Evolutionary conservation across 2,888 invertebrate genomes (phyloP).

Genomic region (Habrosyne pyritoides): DNA sequence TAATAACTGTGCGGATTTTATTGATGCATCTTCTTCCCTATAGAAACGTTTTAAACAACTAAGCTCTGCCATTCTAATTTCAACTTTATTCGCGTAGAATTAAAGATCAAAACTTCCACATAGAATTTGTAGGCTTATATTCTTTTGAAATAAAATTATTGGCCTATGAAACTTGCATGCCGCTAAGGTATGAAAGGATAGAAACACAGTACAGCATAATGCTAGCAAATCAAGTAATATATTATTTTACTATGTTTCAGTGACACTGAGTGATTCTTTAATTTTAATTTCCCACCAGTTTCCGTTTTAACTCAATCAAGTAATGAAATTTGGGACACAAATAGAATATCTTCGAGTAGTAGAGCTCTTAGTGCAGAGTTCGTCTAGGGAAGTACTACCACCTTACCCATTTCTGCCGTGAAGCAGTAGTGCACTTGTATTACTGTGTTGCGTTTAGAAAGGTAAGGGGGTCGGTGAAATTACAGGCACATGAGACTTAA

Average conservation of each 20-base stretch:
- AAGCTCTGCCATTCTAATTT: not conserved
- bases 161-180: conserved; percentile 3
- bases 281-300: no score
- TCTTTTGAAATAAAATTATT: not conserved
- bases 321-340: no score
- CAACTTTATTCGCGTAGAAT: not conserved
- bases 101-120: not conserved
- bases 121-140: not conserved
- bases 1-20: conserved; percentile 22
- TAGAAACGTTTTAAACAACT: not conserved
- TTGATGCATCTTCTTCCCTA: not conserved
- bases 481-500: no score
- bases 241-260: not conserved
- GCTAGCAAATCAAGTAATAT: not conserved
- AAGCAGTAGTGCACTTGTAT: no score
- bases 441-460: no score
- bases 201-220: not conserved
- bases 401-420: no score
- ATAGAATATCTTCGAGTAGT: no score
- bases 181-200: not conserved
- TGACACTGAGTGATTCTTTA: no score
- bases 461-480: no score
- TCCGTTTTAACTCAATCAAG: no score
- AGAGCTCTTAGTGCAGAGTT: no score
- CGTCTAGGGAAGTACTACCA: no score